Evolutionary conservation across 2,797 vertebrate genomes (phyloP).

Genomic region (Strix occidentalis): DNA sequence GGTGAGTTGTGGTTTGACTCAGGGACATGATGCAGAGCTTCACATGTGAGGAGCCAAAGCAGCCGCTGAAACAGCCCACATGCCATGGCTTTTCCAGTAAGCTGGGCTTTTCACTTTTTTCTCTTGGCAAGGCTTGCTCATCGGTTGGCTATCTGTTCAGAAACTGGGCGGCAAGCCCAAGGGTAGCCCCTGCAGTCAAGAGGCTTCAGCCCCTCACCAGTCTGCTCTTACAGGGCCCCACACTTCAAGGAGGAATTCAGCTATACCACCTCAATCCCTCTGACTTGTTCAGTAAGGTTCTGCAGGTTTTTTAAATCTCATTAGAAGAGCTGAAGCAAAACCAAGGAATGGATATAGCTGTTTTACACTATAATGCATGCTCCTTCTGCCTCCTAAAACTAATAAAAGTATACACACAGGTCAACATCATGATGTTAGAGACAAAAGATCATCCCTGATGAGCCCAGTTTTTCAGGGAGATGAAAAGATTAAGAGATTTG

Average conservation of each 20-base stretch:
- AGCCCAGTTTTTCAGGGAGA: neutral
- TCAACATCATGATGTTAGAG: neutral
- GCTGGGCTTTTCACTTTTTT: neutral
- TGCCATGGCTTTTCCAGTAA: neutral
- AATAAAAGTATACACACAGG: neutral
- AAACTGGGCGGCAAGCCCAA: neutral
- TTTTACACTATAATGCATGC: neutral
- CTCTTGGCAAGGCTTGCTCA: neutral
- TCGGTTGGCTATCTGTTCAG: neutral
- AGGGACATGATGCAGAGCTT: rapidly evolving
- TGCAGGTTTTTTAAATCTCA: neutral
- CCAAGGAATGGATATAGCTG: neutral
- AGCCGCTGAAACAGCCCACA: neutral
- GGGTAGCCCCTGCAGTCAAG: neutral
- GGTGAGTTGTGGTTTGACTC: rapidly evolving
- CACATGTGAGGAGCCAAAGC: neutral
- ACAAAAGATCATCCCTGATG: neutral
- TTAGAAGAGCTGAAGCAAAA: neutral
- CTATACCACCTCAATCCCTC: neutral
- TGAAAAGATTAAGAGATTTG: neutral
- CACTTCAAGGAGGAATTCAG: neutral
- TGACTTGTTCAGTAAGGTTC: neutral
- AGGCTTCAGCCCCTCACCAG: neutral
- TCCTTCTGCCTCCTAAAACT: neutral
- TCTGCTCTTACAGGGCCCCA: neutral